Evolutionary conservation across 1,140 invertebrate species (phyloP).

Genomic region (Palaemon carinicauda): DNA sequence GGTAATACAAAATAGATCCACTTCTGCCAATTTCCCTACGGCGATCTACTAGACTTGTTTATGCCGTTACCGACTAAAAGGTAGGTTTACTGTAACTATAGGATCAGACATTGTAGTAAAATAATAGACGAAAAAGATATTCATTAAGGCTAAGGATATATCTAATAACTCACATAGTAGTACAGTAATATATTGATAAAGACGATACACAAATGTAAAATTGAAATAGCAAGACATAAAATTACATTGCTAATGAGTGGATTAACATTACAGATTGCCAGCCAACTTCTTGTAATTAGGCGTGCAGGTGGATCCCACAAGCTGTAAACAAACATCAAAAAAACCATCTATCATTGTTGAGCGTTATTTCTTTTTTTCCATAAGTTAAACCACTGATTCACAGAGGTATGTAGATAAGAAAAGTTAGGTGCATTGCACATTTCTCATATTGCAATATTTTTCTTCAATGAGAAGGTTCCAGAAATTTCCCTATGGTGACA

Average conservation of each 20-base stretch:
- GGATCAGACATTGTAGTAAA: too few relatives aligned
- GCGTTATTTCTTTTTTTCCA: constrained; percentile 7
- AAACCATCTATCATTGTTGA: not conserved
- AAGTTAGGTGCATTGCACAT: not conserved
- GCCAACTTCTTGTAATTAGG: too few relatives aligned
- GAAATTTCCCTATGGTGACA: constrained; percentile 6
- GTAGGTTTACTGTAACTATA: too few relatives aligned
- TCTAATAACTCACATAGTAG: too few relatives aligned
- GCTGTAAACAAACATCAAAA: not conserved
- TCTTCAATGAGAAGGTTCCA: constrained; percentile 26
- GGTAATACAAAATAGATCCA: too few relatives aligned
- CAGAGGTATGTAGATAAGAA: not conserved
- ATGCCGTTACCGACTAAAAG: too few relatives aligned
- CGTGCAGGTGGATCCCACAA: not conserved
- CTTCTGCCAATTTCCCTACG: too few relatives aligned
- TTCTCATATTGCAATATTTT: not conserved
- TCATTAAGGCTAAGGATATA: too few relatives aligned
- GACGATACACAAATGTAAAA: not conserved
- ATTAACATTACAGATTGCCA: not conserved
- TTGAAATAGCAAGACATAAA: not conserved
- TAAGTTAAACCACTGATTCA: not conserved
- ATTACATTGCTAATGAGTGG: not conserved
- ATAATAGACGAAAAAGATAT: too few relatives aligned
- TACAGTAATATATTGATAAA: not conserved
- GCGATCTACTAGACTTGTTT: too few relatives aligned